A percentile compares a stretch with the other conserved stretches of the same genome.
Evolutionary conservation across 2,113 vertebrate species (phyloP).

Genomic region (Hylia prasina): DNA sequence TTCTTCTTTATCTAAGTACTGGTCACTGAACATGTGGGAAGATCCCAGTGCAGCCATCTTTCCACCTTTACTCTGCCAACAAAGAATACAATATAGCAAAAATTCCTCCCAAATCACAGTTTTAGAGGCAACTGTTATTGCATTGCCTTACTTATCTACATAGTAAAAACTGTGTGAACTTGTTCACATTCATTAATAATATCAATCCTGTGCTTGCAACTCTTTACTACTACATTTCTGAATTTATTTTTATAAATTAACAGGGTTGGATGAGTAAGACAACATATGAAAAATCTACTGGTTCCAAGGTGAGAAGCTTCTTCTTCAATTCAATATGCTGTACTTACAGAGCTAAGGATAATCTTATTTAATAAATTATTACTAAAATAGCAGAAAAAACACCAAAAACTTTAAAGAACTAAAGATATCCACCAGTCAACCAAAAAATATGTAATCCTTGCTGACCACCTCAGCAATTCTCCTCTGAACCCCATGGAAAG

Average conservation of each 20-base stretch:
- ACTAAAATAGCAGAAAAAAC: neutral
- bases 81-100: neutral
- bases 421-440: neutral
- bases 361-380: neutral
- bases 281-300: neutral
- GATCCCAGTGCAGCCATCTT: constrained; percentile 92
- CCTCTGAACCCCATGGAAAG: neutral
- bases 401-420: neutral
- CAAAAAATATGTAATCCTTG: neutral
- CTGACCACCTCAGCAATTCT: neutral
- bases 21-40: constrained; percentile 95
- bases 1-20: constrained; percentile 98
- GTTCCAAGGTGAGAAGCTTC: neutral
- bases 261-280: neutral
- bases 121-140: neutral
- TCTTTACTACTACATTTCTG: neutral
- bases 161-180: neutral
- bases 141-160: neutral
- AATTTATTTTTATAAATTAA: neutral
- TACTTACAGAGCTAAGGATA: neutral
- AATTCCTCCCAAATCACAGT: neutral
- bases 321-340: neutral
- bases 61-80: constrained; percentile 78
- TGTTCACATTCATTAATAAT: neutral
- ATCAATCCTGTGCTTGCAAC: neutral